phyloP scores from a whole-genome alignment of 2,888 invertebrate genomes.

The Yponomeuta evonymella region DNA sequence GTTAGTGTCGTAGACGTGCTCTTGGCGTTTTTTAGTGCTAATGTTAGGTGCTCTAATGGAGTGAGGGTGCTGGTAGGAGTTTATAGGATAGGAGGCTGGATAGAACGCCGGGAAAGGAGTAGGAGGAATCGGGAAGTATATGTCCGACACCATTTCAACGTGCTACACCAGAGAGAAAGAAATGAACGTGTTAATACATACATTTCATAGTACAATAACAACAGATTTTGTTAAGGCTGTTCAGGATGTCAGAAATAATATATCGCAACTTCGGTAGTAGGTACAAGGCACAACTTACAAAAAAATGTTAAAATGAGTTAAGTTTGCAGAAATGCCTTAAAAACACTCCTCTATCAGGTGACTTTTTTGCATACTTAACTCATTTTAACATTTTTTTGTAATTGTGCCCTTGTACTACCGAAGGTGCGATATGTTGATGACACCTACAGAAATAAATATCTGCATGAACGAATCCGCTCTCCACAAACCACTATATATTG shows the following conservation, averaged over 20 bases:
- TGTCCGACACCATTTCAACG: slow-evolving; percentile 85
- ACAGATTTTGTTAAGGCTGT: neutral
- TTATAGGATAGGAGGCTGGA: slow-evolving; percentile 65
- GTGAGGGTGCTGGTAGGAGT: slow-evolving; percentile 62
- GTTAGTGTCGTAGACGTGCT: slow-evolving; percentile 75
- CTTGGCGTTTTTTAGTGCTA: slow-evolving; percentile 55
- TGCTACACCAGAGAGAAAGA: slow-evolving; percentile 79
- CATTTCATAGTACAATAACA: slow-evolving; percentile 18
- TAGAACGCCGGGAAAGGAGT: slow-evolving; percentile 65
- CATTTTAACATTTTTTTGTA: too few species aligned
- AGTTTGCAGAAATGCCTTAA: too few species aligned
- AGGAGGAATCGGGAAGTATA: slow-evolving; percentile 78
- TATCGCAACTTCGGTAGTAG: too few species aligned
- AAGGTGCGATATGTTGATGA: too few species aligned
- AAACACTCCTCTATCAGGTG: too few species aligned
- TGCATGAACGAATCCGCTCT: too few species aligned
- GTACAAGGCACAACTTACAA: too few species aligned
- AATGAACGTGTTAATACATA: slow-evolving; percentile 60
- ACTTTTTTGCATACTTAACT: too few species aligned
- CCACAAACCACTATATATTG: too few species aligned
- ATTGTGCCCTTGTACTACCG: too few species aligned
- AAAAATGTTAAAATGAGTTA: too few species aligned
- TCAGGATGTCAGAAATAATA: neutral
- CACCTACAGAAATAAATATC: too few species aligned
- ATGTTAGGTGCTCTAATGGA: slow-evolving; percentile 45